Evolutionary conservation across 2,113 vertebrate genomes (phyloP).

Genomic region (Parotia lawesii): DNA sequence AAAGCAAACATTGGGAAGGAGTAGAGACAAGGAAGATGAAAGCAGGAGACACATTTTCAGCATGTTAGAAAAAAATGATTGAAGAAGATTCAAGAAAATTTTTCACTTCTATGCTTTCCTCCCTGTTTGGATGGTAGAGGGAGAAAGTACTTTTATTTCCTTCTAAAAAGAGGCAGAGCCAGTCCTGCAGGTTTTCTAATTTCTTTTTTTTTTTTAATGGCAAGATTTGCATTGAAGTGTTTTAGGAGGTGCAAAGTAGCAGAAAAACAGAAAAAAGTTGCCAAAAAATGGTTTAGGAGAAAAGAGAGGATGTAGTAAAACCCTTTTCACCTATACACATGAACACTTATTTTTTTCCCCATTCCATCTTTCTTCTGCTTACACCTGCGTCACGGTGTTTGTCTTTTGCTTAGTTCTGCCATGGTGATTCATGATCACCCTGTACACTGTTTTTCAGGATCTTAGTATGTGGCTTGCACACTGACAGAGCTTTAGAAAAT

Average conservation of each 20-base stretch:
- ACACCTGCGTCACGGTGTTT: neutral
- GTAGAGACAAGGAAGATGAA: slow-evolving; percentile 16
- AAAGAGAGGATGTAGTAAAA: neutral
- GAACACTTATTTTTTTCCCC: neutral
- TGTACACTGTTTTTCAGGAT: neutral
- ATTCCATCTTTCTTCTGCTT: neutral
- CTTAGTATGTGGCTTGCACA: neutral
- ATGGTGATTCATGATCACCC: neutral
- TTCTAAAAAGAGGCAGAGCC: neutral
- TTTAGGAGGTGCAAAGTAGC: neutral
- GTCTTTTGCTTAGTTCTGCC: neutral
- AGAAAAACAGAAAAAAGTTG: slow-evolving; percentile 10
- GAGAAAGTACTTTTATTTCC: neutral
- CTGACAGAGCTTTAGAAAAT: neutral
- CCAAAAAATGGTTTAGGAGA: neutral
- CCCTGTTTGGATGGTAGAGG: neutral
- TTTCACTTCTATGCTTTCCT: slow-evolving; percentile 4
- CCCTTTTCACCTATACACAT: neutral
- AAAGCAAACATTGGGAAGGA: neutral
- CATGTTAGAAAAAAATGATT: slow-evolving; percentile 30
- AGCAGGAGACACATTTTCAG: slow-evolving; percentile 21
- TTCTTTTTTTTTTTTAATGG: neutral
- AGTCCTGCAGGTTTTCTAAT: neutral
- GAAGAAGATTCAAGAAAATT: slow-evolving; percentile 48
- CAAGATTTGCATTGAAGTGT: neutral